These are phyloP conservation scores for Piezodorus guildinii DNA, from an alignment of 1,140 invertebrate species.

Conservation along the genomic window DNA sequence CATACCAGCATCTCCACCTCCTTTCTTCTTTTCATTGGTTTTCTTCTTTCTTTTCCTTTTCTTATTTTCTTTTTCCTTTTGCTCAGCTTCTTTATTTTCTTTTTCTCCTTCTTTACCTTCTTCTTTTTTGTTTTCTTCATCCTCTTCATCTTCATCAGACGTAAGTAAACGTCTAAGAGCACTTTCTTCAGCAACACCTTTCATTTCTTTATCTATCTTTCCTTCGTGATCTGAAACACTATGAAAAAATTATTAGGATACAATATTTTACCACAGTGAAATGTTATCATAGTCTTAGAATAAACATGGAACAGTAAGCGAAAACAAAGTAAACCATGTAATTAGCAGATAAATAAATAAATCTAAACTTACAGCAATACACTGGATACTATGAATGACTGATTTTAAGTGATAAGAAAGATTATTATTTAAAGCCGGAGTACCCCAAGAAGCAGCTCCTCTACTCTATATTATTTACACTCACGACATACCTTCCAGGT, in stretches of 20 bases:
- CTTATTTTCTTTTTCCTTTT: conserved; percentile 45
- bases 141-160: conserved; percentile 81
- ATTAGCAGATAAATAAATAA: too few relatives aligned
- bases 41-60: conserved; percentile 45
- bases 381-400: too few relatives aligned
- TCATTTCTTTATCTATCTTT: conserved; percentile 57
- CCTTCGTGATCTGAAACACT: conserved; percentile 65
- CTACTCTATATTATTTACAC: too few relatives aligned
- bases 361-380: too few relatives aligned
- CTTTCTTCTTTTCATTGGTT: conserved; percentile 30
- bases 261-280: conserved; percentile 1
- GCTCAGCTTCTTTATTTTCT: conserved; percentile 40
- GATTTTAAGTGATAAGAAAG: too few relatives aligned
- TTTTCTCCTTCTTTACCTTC: conserved; percentile 40
- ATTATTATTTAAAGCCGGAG: too few relatives aligned
- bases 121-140: conserved; percentile 73
- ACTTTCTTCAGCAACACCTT: conserved; percentile 62
- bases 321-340: too few relatives aligned
- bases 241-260: not conserved
- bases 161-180: conserved; percentile 73
- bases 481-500: too few relatives aligned
- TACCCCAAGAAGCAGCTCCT: too few relatives aligned
- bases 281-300: not conserved
- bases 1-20: conserved; percentile 21
- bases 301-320: too few relatives aligned